phyloP scores from a whole-genome alignment of 2,113 vertebrate species.

The Varanus salvator region DNA sequence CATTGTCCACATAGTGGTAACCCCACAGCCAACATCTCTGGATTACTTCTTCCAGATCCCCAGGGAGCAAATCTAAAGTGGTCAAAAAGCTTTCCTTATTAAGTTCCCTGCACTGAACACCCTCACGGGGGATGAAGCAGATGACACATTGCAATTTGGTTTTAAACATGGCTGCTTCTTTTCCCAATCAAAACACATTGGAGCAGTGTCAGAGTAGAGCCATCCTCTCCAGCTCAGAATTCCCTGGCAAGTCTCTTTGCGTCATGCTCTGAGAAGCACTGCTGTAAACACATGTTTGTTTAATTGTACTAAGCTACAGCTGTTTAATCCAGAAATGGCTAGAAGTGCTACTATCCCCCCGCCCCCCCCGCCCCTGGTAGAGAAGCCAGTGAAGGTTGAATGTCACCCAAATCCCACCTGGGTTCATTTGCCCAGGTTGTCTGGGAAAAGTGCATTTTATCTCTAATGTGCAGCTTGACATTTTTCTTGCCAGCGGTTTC shows the following conservation, averaged over 20 bases:
- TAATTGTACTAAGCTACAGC: not conserved
- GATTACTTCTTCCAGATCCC: not conserved
- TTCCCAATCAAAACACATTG: not conserved
- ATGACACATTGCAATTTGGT: not conserved
- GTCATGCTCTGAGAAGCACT: not conserved
- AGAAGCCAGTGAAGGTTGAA: not conserved
- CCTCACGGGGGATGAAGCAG: not conserved
- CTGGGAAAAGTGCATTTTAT: constrained; percentile 2
- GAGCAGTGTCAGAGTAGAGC: not conserved
- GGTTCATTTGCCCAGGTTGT: constrained; percentile 3
- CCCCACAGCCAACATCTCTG: too few species aligned
- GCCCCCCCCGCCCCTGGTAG: not conserved
- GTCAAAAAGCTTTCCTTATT: not conserved
- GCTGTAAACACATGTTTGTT: not conserved
- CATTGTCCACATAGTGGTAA: not conserved
- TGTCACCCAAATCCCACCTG: not conserved
- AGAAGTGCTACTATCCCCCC: not conserved
- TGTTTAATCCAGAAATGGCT: not conserved
- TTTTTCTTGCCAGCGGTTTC: constrained; percentile 4
- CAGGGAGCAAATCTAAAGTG: not conserved
- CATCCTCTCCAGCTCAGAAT: not conserved
- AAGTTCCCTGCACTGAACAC: not conserved
- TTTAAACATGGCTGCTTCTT: not conserved
- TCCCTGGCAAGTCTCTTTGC: not conserved
- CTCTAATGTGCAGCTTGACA: constrained; percentile 15